Percentiles rank a stretch among this genome's conserved stretches.
Evolutionary conservation across 2,888 invertebrate genomes (phyloP).

Genomic region (Pardosa pseudoannulata): DNA sequence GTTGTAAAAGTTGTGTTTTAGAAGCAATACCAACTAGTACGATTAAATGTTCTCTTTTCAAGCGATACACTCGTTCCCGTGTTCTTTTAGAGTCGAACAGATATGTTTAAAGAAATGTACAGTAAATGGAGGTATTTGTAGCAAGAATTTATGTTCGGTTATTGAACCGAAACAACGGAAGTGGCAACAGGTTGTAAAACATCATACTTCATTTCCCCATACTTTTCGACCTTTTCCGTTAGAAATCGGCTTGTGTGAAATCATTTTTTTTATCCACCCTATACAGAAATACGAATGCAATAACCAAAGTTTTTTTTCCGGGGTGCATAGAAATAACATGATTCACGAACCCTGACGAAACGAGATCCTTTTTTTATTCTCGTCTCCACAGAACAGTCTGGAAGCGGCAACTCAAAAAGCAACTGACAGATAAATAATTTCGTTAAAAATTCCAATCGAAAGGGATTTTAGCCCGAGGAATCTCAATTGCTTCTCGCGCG

Average conservation of each 20-base stretch:
- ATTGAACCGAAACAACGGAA: constrained; percentile 67
- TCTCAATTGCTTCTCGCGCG: background rate
- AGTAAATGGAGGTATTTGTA: constrained; percentile 19
- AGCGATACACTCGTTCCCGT: no score
- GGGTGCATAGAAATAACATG: background rate
- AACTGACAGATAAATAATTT: background rate
- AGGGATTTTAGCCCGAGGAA: background rate
- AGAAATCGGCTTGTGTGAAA: background rate
- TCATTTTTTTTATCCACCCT: background rate
- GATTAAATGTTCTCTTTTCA: no score
- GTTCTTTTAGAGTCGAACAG: no score
- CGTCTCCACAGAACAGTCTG: background rate
- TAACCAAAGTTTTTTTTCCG: background rate
- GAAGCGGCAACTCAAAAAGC: background rate
- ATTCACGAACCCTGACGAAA: constrained; percentile 1
- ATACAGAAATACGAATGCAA: background rate
- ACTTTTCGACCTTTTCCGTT: constrained; percentile 23
- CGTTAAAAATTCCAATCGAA: background rate
- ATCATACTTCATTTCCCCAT: constrained; percentile 46
- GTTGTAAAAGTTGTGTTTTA: no score
- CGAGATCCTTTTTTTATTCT: background rate
- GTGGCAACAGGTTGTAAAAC: constrained; percentile 24
- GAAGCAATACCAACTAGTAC: no score
- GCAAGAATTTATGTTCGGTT: constrained; percentile 42
- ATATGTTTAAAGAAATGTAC: no score